phyloP scores from a whole-genome alignment of 2,797 vertebrate genomes.

The Steatocranus sp. region DNA sequence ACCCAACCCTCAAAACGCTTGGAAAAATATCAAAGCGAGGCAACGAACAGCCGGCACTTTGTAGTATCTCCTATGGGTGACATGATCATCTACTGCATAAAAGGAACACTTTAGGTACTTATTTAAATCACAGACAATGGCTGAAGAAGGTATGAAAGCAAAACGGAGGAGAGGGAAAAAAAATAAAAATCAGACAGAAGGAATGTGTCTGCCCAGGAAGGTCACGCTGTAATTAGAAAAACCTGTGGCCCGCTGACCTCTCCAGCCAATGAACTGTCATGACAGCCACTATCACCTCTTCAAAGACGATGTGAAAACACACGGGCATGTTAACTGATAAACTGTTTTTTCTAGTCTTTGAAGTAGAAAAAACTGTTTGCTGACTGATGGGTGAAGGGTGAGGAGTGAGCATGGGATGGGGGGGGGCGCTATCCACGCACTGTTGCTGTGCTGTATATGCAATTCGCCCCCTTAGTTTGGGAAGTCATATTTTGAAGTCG shows the following conservation, averaged over 20 bases:
- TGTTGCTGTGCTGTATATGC: conserved; percentile 29
- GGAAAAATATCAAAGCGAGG: not conserved
- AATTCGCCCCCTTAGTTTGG: not conserved
- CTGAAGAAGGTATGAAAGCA: conserved; percentile 23
- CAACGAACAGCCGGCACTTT: not conserved
- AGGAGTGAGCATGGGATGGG: not conserved
- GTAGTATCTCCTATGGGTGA: not conserved
- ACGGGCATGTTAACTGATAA: conserved; percentile 50
- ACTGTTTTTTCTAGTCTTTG: conserved; percentile 49
- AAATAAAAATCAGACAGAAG: conserved; percentile 31
- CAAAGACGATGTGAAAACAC: conserved; percentile 45
- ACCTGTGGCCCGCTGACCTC: conserved; percentile 54
- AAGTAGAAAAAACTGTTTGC: conserved; percentile 30
- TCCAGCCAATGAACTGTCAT: conserved; percentile 41
- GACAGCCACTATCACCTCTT: conserved; percentile 47
- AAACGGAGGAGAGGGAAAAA: not conserved
- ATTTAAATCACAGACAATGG: conserved; percentile 10
- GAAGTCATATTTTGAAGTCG: not conserved
- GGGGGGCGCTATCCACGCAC: not conserved
- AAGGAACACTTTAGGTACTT: not conserved
- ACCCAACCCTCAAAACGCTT: not conserved
- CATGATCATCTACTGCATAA: not conserved
- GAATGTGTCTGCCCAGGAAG: conserved; percentile 53
- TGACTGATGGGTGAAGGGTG: not conserved
- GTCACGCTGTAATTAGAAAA: conserved; percentile 68